phyloP scores from a whole-genome alignment of 2,113 vertebrate genomes.

The Phalacrocorax carbo region DNA sequence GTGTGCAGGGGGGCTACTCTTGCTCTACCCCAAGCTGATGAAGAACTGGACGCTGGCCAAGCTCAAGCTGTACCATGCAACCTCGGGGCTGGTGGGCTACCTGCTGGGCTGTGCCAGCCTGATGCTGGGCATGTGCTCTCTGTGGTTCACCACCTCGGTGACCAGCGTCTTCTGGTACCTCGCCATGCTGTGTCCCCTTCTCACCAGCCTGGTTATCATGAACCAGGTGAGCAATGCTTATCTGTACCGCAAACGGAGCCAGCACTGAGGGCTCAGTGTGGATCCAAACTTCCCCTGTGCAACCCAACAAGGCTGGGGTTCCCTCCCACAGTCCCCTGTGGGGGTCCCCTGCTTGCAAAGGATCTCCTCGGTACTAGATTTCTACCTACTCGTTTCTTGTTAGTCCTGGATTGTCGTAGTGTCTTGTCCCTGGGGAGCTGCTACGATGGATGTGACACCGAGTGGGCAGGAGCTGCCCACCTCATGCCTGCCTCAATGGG shows the following conservation, averaged over 20 bases:
- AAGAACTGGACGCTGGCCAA: constrained; percentile 91
- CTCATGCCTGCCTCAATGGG: neutral
- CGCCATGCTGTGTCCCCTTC: constrained; percentile 77
- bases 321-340: neutral
- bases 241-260: constrained; percentile 86
- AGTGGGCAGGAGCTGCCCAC: neutral
- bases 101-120: constrained; percentile 87
- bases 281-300: neutral
- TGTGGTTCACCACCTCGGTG: constrained; percentile 86
- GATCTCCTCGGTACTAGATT: neutral
- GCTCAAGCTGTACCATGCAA: constrained; percentile 91
- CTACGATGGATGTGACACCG: rapidly evolving
- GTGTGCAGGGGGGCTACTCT: constrained; percentile 78
- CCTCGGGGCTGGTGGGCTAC: constrained; percentile 87
- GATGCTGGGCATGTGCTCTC: constrained; percentile 86
- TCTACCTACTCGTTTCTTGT: neutral
- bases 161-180: constrained; percentile 84
- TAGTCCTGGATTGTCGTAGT: neutral
- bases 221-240: constrained; percentile 92
- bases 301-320: neutral
- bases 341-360: neutral
- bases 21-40: constrained; percentile 87
- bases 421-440: neutral
- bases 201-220: constrained; percentile 89
- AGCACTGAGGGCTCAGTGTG: constrained; percentile 74